Evolutionary conservation across 2,888 invertebrate genomes (phyloP).

Genomic region (Eilema griseolum): DNA sequence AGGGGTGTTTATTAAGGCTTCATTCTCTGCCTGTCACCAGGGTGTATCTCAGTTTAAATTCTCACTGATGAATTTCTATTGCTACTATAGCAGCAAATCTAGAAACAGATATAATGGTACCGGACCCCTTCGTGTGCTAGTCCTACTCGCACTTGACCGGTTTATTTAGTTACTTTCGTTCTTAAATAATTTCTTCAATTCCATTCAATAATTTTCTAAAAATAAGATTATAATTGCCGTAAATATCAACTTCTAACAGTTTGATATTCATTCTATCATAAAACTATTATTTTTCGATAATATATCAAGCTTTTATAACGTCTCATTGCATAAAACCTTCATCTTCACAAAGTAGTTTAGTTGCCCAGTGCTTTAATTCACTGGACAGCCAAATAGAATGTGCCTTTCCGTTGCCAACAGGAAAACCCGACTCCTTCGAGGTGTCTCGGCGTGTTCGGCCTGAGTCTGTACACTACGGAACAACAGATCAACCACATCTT

Average conservation of each 20-base stretch:
- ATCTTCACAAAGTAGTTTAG: neutral
- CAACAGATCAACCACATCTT: slow-evolving; percentile 97
- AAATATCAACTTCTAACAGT: neutral
- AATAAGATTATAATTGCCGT: neutral
- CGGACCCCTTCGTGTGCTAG: no score
- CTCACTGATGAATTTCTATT: no score
- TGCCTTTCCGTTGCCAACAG: slow-evolving; percentile 63
- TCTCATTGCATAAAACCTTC: neutral
- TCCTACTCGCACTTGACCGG: no score
- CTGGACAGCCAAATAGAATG: slow-evolving; percentile 37
- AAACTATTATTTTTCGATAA: neutral
- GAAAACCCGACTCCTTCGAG: slow-evolving; percentile 95
- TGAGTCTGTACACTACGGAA: slow-evolving; percentile 97
- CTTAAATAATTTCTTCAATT: no score
- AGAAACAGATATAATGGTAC: no score
- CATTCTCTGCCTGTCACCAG: no score
- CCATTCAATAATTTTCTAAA: neutral
- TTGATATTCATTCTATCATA: no score
- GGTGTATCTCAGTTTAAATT: no score
- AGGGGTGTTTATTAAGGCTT: no score
- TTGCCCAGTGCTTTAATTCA: slow-evolving; percentile 8
- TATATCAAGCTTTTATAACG: neutral
- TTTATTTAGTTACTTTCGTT: no score
- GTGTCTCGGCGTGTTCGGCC: slow-evolving; percentile 97
- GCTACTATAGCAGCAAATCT: no score